Conservation (phyloP, 2,113 vertebrate species). For the Lepus americanus region DNA sequence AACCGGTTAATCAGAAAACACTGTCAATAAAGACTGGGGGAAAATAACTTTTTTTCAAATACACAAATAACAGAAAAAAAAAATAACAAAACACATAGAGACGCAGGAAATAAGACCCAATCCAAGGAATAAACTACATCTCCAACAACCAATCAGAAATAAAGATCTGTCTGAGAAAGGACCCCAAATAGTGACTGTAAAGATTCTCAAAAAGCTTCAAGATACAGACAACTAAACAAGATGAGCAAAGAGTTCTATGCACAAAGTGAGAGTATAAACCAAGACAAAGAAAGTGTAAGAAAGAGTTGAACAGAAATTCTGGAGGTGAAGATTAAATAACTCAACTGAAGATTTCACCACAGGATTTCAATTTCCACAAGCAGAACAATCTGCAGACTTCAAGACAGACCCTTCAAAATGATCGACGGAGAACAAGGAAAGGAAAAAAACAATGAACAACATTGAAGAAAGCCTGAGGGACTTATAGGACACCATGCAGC, state of each 20-base stretch:
- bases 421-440: background rate
- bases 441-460: background rate
- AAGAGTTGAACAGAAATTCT: background rate
- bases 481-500: background rate
- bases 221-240: background rate
- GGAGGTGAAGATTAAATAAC: background rate
- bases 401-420: background rate
- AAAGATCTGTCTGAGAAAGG: background rate
- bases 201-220: background rate
- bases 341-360: background rate
- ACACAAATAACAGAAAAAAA: background rate
- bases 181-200: background rate
- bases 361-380: background rate
- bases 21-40: background rate
- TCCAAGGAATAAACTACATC: background rate
- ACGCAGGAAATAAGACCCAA: background rate
- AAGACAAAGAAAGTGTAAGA: background rate
- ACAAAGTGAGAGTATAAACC: background rate
- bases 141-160: background rate
- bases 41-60: background rate
- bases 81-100: background rate
- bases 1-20: background rate
- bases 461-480: background rate
- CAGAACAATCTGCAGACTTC: background rate
- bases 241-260: background rate